phyloP scores from a whole-genome alignment of 1,140 invertebrate species.

The Drosophila ohnishii region DNA sequence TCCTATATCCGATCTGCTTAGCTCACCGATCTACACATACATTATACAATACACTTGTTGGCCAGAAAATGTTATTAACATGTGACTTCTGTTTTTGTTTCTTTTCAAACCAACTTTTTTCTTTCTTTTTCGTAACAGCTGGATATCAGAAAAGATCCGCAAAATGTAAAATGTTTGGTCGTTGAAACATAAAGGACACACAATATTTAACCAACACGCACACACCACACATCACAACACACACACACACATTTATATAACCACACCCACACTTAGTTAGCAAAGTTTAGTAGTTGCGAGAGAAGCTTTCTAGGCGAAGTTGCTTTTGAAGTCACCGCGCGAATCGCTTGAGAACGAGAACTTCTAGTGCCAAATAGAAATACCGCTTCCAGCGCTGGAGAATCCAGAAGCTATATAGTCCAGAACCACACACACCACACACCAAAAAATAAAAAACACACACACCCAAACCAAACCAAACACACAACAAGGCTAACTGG shows the following conservation, averaged over 20 bases:
- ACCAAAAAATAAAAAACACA: conserved; percentile 4
- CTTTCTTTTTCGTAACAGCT: conserved; percentile 66
- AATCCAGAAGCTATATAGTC: conserved; percentile 40
- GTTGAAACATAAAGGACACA: conserved; percentile 41
- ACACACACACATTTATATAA: conserved; percentile 31
- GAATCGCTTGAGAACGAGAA: conserved; percentile 51
- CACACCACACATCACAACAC: conserved; percentile 13
- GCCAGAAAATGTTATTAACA: conserved; percentile 66
- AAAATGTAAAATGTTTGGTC: conserved; percentile 51
- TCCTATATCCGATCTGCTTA: conserved; percentile 22
- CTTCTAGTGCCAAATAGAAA: conserved; percentile 34
- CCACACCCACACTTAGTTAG: conserved; percentile 25
- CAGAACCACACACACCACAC: conserved; percentile 18
- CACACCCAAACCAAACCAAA: not conserved
- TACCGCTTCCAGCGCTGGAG: conserved; percentile 54
- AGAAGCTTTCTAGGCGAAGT: conserved; percentile 54
- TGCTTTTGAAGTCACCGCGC: conserved; percentile 41
- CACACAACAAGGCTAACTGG: conserved; percentile 38
- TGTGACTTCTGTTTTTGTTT: conserved; percentile 47
- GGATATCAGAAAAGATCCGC: conserved; percentile 48
- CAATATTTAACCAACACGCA: conserved; percentile 31
- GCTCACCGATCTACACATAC: conserved; percentile 16
- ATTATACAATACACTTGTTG: conserved; percentile 35
- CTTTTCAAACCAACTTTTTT: conserved; percentile 50
- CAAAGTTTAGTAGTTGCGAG: conserved; percentile 31